These are phyloP conservation scores for Sphaeramia orbicularis DNA, from an alignment of 2,797 vertebrate species.

Conservation along the genomic window DNA sequence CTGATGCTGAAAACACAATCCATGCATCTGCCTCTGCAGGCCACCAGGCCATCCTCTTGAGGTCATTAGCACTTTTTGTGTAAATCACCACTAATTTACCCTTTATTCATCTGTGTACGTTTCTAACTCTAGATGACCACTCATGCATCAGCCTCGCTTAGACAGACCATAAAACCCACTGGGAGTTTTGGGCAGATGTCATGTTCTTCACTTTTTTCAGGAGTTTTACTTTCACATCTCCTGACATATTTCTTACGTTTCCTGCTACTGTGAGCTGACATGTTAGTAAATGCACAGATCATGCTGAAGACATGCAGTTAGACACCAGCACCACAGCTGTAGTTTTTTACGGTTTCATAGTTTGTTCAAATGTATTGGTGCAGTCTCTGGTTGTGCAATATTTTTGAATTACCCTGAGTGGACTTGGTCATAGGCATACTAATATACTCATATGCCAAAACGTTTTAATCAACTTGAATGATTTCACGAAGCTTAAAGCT, in stretches of 20 bases:
- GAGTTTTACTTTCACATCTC: constrained; percentile 9
- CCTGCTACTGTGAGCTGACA: constrained; percentile 6
- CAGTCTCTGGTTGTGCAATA: constrained; percentile 24
- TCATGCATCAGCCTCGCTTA: constrained; percentile 23
- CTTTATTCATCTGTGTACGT: constrained; percentile 37
- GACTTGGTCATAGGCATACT: constrained; percentile 12
- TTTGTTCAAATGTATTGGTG: constrained; percentile 3
- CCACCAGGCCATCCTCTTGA: background rate
- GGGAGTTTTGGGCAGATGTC: constrained; percentile 19
- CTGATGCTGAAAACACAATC: constrained; percentile 16
- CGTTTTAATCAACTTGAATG: background rate
- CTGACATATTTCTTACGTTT: constrained; percentile 11
- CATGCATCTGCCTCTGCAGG: background rate
- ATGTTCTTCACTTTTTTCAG: background rate
- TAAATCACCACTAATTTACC: constrained; percentile 4
- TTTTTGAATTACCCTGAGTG: constrained; percentile 29
- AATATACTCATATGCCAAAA: background rate
- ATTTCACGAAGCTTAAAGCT: constrained; percentile 1
- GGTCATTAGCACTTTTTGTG: constrained; percentile 17
- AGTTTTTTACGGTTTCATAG: background rate
- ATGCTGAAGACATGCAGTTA: constrained; percentile 15
- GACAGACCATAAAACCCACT: constrained; percentile 34
- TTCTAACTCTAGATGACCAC: constrained; percentile 28
- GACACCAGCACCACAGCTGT: constrained; percentile 14
- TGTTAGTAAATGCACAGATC: background rate